Evolutionary conservation across 2,797 vertebrate genomes (phyloP).

Genomic region (Neosalanx taihuensis): DNA sequence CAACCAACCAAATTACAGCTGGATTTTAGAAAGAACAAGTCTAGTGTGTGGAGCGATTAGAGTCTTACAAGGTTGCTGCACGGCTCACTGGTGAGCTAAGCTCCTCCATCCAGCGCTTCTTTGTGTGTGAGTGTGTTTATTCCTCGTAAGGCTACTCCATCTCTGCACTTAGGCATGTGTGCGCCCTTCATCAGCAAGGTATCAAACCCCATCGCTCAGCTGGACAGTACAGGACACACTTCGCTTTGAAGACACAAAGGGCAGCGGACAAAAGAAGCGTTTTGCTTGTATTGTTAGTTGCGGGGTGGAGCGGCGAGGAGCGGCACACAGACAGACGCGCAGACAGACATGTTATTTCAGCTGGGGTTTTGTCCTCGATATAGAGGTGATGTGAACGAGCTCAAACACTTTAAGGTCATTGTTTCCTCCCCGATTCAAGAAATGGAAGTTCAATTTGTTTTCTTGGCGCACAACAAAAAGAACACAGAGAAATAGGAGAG

Average conservation of each 20-base stretch:
- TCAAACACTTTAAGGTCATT: too few relatives aligned
- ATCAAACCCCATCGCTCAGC: conserved; percentile 38
- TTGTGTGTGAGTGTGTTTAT: conserved; percentile 25
- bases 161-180: conserved; percentile 30
- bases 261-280: not conserved
- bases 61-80: conserved; percentile 42
- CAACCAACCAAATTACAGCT: conserved; percentile 33
- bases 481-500: too few relatives aligned
- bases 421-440: too few relatives aligned
- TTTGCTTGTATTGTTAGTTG: conserved; percentile 8
- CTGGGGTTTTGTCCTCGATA: not conserved
- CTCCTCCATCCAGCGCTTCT: conserved; percentile 50
- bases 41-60: conserved; percentile 61
- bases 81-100: conserved; percentile 30
- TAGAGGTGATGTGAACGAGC: not conserved
- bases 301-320: not conserved
- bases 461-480: too few relatives aligned
- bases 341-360: not conserved
- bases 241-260: conserved; percentile 28
- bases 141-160: conserved; percentile 29
- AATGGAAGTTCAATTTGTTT: too few relatives aligned
- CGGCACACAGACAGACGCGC: not conserved
- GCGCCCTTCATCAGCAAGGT: conserved; percentile 37
- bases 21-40: conserved; percentile 56
- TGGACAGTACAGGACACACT: conserved; percentile 14